Percentiles rank a stretch among this genome's conserved stretches.
phyloP scores from a whole-genome alignment of 2,113 vertebrate genomes.

The Ophthalmolycus amberensis region DNA sequence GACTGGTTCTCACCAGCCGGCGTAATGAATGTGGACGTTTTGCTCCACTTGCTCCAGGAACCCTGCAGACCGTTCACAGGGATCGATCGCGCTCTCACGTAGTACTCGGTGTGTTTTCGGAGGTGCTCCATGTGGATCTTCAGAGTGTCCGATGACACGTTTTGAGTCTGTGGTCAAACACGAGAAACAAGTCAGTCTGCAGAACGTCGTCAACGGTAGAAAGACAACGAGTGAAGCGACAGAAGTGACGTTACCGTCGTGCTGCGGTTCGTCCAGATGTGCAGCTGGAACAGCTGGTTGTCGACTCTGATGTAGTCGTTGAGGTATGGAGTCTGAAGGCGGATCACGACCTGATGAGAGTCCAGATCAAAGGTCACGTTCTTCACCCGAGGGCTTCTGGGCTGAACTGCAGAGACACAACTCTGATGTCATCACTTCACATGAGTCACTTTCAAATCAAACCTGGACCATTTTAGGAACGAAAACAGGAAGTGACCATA shows the following conservation, averaged over 20 bases:
- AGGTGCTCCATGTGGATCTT: conserved; percentile 54
- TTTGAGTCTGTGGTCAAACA: conserved; percentile 33
- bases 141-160: background rate
- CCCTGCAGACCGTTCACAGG: conserved; percentile 48
- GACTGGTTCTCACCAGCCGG: conserved; percentile 45
- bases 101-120: conserved; percentile 22
- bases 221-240: too few relatives aligned
- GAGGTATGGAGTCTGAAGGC: conserved; percentile 52
- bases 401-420: conserved; percentile 71
- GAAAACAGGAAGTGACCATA: too few relatives aligned
- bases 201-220: background rate
- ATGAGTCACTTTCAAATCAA: background rate
- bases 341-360: conserved; percentile 20
- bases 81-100: conserved; percentile 60
- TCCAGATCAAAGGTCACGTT: conserved; percentile 48
- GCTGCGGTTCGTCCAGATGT: conserved; percentile 19
- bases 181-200: background rate
- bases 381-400: conserved; percentile 61
- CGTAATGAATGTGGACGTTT: conserved; percentile 40
- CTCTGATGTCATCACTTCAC: background rate
- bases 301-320: conserved; percentile 46
- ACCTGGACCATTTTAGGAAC: background rate
- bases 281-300: conserved; percentile 62
- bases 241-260: background rate
- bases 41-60: conserved; percentile 80